Evolutionary conservation across 2,888 invertebrate genomes (phyloP), one percentile per base, ranked within the genome.

Genomic region (Dicyrtoma fusca): DNA sequence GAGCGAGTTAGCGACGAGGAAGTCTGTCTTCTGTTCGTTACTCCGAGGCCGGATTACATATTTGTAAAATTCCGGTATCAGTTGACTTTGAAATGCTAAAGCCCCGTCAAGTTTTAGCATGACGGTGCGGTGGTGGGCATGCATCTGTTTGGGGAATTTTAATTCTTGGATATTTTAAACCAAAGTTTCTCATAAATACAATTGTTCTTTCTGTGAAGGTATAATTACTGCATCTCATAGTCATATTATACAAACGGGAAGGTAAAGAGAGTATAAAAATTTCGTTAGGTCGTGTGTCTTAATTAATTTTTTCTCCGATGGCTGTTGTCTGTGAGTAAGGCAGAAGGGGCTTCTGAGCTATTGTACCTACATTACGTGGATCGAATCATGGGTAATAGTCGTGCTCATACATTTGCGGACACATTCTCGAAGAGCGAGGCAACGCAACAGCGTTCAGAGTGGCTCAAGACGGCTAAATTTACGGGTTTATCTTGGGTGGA

Each of bases 231-330:
- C 8, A 34, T n/a, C n/a, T n/a, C n/a, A n/a, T 10, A 5, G 25
- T 14, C 23, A 55, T 21, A 23, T n/a, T n/a, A n/a, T n/a, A 55
- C 14, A 49, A 23, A 55, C 55, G 10, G 59, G 25, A 59, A 59
- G 21, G 26, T 2, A 59, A 26, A 25, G 26, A 26, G 59, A 1
- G 17, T n/a, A 23, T n/a, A 17, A 26, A 17, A 45, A 57, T 75
- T 77, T 76, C 76, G 74, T 77, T 74, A 74, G 75, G 74, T 76
- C 78, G 76, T 76, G 73, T 76, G 75, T 75, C 76, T 74, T 77
- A 77, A 77, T 78, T 78, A 78, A 78, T 75, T 71, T 72, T 74
- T 76, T 69, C 72, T 72, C 72, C 63, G 63, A 57, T 68, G 57
- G 73, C 71, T 74, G 73, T 73, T 51, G 34, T 59, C 63, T 64